Conservation (phyloP, 2,888 invertebrate genomes). For the Cheilosia impressa region DNA sequence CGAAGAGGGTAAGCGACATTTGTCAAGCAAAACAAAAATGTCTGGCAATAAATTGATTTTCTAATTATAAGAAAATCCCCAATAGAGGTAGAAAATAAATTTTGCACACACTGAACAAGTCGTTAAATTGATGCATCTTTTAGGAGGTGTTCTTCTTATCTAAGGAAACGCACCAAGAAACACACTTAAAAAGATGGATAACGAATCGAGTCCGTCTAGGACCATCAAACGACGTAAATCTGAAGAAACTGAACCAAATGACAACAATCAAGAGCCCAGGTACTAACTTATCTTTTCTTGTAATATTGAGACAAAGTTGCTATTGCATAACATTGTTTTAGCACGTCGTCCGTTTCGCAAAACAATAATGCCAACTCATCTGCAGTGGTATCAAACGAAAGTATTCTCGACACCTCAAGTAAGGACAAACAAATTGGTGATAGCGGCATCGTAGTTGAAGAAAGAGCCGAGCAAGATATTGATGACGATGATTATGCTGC, state of each 20-base stretch:
- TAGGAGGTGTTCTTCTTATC: neutral
- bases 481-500: neutral
- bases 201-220: conserved; percentile 39
- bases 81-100: neutral
- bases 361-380: conserved; percentile 70
- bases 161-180: neutral
- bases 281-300: neutral
- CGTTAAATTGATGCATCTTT: neutral
- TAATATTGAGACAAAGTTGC: neutral
- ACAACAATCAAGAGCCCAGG: conserved; percentile 44
- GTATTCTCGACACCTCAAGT: neutral
- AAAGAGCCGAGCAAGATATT: neutral
- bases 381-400: neutral
- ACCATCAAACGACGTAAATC: conserved; percentile 61
- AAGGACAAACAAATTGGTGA: conserved; percentile 18
- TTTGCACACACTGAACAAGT: neutral
- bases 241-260: conserved; percentile 48
- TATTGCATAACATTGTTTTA: conserved; percentile 57
- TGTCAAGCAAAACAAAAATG: conserved; percentile 54
- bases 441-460: conserved; percentile 25
- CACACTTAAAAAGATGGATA: conserved; percentile 37
- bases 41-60: conserved; percentile 69
- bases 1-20: conserved; percentile 32
- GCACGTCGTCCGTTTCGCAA: conserved; percentile 61
- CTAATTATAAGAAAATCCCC: conserved; percentile 34